Evolutionary conservation across 2,797 vertebrate genomes (phyloP).

Genomic region (Enteromius viviparus): DNA sequence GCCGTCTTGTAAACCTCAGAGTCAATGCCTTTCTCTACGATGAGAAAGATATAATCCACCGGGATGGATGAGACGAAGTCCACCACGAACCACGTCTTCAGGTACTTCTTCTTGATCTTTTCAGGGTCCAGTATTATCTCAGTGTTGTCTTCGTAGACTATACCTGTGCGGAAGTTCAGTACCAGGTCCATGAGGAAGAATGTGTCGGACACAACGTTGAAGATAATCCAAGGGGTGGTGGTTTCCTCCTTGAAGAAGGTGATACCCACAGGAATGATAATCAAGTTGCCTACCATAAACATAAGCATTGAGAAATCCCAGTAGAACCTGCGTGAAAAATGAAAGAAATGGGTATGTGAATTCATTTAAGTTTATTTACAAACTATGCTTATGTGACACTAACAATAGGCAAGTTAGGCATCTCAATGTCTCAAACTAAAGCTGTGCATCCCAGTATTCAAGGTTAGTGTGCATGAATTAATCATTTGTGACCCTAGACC

Average conservation of each 20-base stretch:
- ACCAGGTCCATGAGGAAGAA: slow-evolving; percentile 98
- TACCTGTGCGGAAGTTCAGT: slow-evolving; percentile 97
- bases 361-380: background rate
- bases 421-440: background rate
- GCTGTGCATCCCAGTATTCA: background rate
- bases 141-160: slow-evolving; percentile 97
- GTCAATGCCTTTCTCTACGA: slow-evolving; percentile 97
- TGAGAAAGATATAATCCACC: slow-evolving; percentile 99
- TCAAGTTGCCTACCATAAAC: slow-evolving; percentile 98
- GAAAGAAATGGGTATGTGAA: slow-evolving; percentile 11
- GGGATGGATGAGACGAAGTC: slow-evolving; percentile 98
- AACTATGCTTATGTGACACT: background rate
- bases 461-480: background rate
- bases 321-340: slow-evolving; percentile 85
- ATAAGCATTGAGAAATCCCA: slow-evolving; percentile 99
- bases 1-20: slow-evolving; percentile 98
- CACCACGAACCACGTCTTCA: slow-evolving; percentile 97
- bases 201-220: slow-evolving; percentile 98
- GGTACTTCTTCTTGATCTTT: slow-evolving; percentile 94
- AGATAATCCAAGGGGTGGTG: slow-evolving; percentile 95
- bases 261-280: slow-evolving; percentile 98
- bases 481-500: background rate
- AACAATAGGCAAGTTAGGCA: background rate
- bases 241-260: slow-evolving; percentile 99
- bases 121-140: slow-evolving; percentile 96